A percentile compares a stretch with the other conserved stretches of the same genome.
These are phyloP conservation scores for Semnornis frantzii DNA, from an alignment of 2,113 vertebrate genomes.

Conservation along the genomic window DNA sequence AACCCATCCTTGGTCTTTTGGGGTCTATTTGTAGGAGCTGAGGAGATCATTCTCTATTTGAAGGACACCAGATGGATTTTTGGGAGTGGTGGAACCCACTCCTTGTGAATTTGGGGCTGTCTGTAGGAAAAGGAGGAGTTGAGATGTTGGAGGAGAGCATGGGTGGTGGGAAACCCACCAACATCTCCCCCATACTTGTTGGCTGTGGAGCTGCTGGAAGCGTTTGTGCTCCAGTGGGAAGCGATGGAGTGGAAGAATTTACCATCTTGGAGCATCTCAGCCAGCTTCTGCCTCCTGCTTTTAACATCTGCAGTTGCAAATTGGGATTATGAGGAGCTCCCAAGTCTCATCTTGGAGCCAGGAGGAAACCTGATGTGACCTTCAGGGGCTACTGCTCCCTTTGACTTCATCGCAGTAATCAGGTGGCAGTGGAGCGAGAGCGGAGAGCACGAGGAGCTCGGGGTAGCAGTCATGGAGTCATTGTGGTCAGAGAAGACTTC, in stretches of 20 bases:
- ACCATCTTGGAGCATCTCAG: background rate
- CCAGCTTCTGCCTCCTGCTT: background rate
- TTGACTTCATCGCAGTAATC: background rate
- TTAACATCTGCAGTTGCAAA: background rate
- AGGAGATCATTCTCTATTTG: background rate
- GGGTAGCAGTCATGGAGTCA: background rate
- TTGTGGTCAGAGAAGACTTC: background rate
- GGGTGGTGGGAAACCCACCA: background rate
- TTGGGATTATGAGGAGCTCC: background rate
- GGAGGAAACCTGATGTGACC: background rate
- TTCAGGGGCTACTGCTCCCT: background rate
- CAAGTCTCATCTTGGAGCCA: background rate
- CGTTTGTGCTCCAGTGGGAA: no score
- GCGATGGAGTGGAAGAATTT: no score
- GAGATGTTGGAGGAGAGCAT: accelerated
- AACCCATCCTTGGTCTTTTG: no score
- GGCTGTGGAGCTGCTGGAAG: background rate
- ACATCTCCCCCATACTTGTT: no score
- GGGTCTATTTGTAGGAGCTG: no score
- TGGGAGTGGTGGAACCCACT: background rate
- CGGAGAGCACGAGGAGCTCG: background rate
- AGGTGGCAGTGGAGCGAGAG: background rate
- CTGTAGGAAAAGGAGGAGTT: background rate
- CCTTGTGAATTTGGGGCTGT: background rate
- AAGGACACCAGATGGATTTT: accelerated